Evolutionary conservation across 1,140 invertebrate species (phyloP), one percentile per base, ranked within the genome.

Genomic region (Drosophila willistoni): DNA sequence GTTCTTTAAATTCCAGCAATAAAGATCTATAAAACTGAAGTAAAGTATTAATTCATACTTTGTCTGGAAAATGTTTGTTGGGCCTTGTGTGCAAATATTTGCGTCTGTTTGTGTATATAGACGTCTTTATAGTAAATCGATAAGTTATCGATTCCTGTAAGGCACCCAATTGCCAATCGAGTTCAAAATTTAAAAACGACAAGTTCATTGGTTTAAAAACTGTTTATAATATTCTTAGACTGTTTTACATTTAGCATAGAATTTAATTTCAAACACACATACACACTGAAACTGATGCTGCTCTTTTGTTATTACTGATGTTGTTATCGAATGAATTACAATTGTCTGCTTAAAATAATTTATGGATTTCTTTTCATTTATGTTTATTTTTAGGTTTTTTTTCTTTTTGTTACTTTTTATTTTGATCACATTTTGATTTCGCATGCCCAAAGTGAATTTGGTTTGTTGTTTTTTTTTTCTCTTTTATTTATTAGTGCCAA

Each of bases 351-450:
- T 84, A 89, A 76, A 82, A 73, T 89, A 77, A 80, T 79, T 89
- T 36, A 84, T 64, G 70, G 68, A 73, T 73, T 79, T 79, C 19
- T 69, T 56, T 65, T 68, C 34, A 41, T 64, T 64, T 55, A 29
- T 22, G 10, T 54, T 55, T 70, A 69, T 33, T 47, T 59, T 39
- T 78, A 44, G 19, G 47, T 79, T 71, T 59, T 22, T 22, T 22
- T 22, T 22, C 1, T 22, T 34, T 65, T 72, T 29, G 29, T 29
- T 29, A 29, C 7, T 72, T 62, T 62, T 66, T 86, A 64, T 81
- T 79, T 81, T 79, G 85, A 89, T 89, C 85, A 90, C 85, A 89
- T 85, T 89, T 89, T 89, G 85, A 90, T 90, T 90, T 90, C 83
- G 85, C 85, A 76, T 89, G 81, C 71, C 85, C 81, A 90, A 81